Evolutionary conservation across 2,888 invertebrate genomes (phyloP).

Genomic region (Luperina testacea): DNA sequence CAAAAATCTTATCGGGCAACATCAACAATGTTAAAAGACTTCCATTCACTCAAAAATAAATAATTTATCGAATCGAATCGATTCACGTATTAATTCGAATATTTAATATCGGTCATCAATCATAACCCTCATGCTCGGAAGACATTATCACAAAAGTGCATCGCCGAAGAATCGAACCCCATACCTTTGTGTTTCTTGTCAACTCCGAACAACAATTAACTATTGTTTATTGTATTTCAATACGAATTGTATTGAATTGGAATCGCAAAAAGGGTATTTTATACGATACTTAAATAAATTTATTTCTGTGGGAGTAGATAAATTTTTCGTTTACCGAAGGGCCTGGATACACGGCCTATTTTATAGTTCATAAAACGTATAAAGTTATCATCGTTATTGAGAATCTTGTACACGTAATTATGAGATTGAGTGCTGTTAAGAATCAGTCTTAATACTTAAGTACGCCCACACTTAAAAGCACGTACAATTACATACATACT

Average conservation of each 20-base stretch:
- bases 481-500: not conserved
- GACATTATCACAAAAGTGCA: conserved; percentile 82
- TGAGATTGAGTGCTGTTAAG: conserved; percentile 23
- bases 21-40: conserved; percentile 75
- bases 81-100: conserved; percentile 86
- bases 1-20: conserved; percentile 75
- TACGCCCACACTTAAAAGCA: conserved; percentile 2
- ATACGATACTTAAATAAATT: conserved; percentile 72
- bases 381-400: conserved; percentile 51
- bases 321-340: conserved; percentile 59
- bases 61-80: conserved; percentile 81
- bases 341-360: conserved; percentile 38
- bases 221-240: conserved; percentile 81
- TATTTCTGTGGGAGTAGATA: conserved; percentile 69
- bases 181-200: conserved; percentile 74
- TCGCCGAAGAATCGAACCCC: conserved; percentile 73
- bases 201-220: conserved; percentile 75
- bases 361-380: conserved; percentile 50
- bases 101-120: conserved; percentile 85
- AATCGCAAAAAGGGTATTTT: conserved; percentile 74
- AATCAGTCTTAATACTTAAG: conserved; percentile 13
- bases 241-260: conserved; percentile 74
- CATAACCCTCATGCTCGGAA: conserved; percentile 80
- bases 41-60: conserved; percentile 81
- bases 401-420: conserved; percentile 32